Base-by-base conservation (phyloP, 2,113 vertebrate genomes). In the Theristicus caerulescens region DNA sequence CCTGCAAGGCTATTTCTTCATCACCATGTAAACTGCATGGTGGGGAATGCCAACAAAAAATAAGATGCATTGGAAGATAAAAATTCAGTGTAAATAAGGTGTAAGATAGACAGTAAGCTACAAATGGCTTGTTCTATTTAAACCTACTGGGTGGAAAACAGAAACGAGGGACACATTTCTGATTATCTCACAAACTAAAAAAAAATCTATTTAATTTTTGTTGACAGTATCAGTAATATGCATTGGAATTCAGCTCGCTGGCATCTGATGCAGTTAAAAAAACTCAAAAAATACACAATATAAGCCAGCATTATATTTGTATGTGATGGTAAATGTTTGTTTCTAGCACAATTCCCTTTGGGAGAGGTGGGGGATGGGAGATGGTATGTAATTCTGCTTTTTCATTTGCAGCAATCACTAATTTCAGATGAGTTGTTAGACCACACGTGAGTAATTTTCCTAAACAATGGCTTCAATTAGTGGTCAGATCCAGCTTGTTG, bases 401-500 rank as follows among this genome's bases (percentile, higher is more conserved):
- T 97, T 97, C 96, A 88, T 97, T 95, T 96, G 91, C 94, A 97
- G 95, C 97, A 96, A 91, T 97, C 93, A 59, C 96, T 97, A 95
- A 97, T 97, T 97, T 97, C 95, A 94, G 94, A 96, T 78, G 97
- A 95, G 95, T 95, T 96, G 94, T 96, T 96, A 97, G 97, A 97
- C 97, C 97, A 97, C 97, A 97, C 94, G 87, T 87, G 25, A 97
- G 93, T 96, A 96, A 97, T 94, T 96, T 97, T 97, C 95, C 96
- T 97, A 97, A 97, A 97, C 96, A 97, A 97, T 97, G 96, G 95
- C 96, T 97, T 97, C 97, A 97, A 97, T 97, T 97, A 97, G 97
- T 74, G 96, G 97, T 97, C 94, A 96, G 82, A 95, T 96, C 94
- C 94, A 97, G 97, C 96, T 96, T 97, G 97, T 96, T 97, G 95